Evolutionary conservation across 2,113 vertebrate species (phyloP), one percentile per base, ranked within the genome.

Genomic region (human): DNA sequence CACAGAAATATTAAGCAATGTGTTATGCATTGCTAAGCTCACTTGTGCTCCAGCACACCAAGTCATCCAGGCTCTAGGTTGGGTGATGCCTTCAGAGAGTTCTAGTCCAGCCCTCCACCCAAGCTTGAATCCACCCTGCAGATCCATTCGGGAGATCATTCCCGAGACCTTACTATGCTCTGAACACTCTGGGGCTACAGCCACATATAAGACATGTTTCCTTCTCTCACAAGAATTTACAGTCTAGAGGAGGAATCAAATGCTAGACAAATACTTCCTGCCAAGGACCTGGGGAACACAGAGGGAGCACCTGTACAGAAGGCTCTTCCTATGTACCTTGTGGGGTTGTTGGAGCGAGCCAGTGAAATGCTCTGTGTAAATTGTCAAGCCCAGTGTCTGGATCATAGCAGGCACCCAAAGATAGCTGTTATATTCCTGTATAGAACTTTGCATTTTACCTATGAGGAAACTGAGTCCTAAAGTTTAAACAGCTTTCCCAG

Each of bases 21-120:
- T 98, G 85, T 97, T 96, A 52, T 92, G 25, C 94, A 27, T 92
- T 88, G 81, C 43, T 78, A 85, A 73, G 85, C 95, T 83, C 64
- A 40, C 35, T 38, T 78, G 59, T 12, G 48, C 22, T 91, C 50
- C 76, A 93, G 16, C 59, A 66, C 4, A 86, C 55, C 25, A 48
- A 9, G 30, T 86, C 72, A 81, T 64, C 14, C 35, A 75, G 32
- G 40, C 75, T 85, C 48, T 70, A 61, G 23, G 7, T 55, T 75
- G 25, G 35, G 27, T n/a, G 45, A 95, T 72, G 40, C 35, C 25
- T 79, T 76, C 57, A 32, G 23, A 72, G 59, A 11, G 17, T 78
- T 89, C 55, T 95, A 70, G 75, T 43, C 25, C 52, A 96, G 48
- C 11, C 66, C 35, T 43, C 82, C 13, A 52, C 80, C 55, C 18